These are phyloP conservation scores for Desmophyllum pertusum DNA, from an alignment of 92 coral and sea anemone genomes.

Conservation along the genomic window DNA sequence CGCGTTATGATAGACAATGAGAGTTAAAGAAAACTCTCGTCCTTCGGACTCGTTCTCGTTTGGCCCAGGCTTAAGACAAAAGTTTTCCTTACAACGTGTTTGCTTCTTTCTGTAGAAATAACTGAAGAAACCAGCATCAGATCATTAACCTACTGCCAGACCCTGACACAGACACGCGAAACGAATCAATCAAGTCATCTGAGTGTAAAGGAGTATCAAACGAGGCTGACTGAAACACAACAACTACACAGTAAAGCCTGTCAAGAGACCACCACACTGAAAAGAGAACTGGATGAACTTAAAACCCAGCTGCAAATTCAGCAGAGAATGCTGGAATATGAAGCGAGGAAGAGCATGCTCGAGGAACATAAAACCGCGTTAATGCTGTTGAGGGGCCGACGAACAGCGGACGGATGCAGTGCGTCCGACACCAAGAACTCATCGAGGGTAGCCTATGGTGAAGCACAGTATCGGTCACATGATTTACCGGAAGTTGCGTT, in stretches of 20 bases:
- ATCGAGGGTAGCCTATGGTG: neutral
- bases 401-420: slow-evolving; percentile 34
- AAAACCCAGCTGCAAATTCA: slow-evolving; percentile 67
- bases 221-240: slow-evolving; percentile 41
- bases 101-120: slow-evolving; percentile 1
- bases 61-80: neutral
- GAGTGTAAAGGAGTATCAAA: slow-evolving; percentile 55
- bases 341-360: slow-evolving; percentile 45
- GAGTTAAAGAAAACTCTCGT: too few species aligned
- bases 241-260: slow-evolving; percentile 42
- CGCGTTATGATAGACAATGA: too few species aligned
- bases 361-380: slow-evolving; percentile 44
- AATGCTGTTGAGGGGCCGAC: slow-evolving; percentile 28
- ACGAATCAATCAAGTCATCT: slow-evolving; percentile 7
- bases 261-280: slow-evolving; percentile 49
- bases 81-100: neutral
- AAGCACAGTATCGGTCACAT: neutral
- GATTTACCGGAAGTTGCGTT: neutral
- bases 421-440: neutral
- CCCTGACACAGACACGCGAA: slow-evolving; percentile 8
- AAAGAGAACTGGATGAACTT: slow-evolving; percentile 61
- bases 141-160: neutral
- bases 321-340: slow-evolving; percentile 57
- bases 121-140: slow-evolving; percentile 5
- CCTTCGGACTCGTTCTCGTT: too few species aligned